Evolutionary conservation across 2,888 invertebrate genomes (phyloP), one percentile per base, ranked within the genome.

Genomic region (Tetropium fuscum): DNA sequence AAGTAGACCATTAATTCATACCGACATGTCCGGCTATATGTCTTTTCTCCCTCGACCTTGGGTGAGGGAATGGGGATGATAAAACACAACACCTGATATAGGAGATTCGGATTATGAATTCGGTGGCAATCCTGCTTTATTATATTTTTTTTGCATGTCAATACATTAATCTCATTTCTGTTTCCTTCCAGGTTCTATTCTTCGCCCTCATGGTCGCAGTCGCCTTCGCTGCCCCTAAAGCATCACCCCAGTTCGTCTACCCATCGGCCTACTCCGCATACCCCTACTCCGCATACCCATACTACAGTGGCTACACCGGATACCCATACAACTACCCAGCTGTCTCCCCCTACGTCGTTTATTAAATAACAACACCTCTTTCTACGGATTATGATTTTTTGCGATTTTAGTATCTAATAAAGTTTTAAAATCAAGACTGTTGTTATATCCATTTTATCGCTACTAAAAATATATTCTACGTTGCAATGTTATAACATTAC

Each of bases 171-270:
- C n/a, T n/a, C n/a, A n/a, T n/a, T n/a, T n/a, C n/a, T n/a, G n/a
- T n/a, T n/a, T n/a, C 15, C 2, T 34, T 34, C 15, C 34, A 34
- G 34, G 15, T 34, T 13, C 11, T 34, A 5, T 44, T 44, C 44
- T 44, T 44, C 27, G 44, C 27, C 16, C 16, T 44, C 10, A 1
- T 44, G 27, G 44, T 36, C 5, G 36, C 44, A n/a, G 44, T 44
- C 2, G 44, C 44, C 8, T 27, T 44, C 5, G 44, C 44, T 27
- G 44, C 44, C 7, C 44, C 44, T 27, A 44, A 30, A 25, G 27
- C 44, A 16, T 25, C 11, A n/a, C 44, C 44, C 2, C 44, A 44
- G 15, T 13, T 16, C 16, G 16, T 13, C 13, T 36, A 36, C 15
- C 36, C 36, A 4, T 36, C 36, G 2, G 6, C 3, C 30, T 44